Evolutionary conservation across 2,113 vertebrate genomes (phyloP), one percentile per base, ranked within the genome.

Genomic region (Stercorarius parasiticus): DNA sequence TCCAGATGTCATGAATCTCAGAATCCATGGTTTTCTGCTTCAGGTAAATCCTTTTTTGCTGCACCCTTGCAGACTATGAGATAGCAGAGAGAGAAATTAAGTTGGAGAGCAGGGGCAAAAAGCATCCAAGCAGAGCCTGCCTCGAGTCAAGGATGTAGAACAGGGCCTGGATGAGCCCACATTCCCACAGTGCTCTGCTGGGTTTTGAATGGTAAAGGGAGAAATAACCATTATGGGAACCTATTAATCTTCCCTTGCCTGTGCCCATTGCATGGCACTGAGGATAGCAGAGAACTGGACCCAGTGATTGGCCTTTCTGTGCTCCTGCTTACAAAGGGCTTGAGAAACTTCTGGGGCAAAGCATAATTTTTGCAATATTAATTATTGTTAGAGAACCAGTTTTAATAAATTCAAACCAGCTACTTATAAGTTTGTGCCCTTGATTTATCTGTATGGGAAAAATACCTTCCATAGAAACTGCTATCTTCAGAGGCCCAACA

Each of bases 151-250:
- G 49, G 47, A 5, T 15, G 20, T 49, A 10, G 61, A 64, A 2
- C n/a, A 12, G 82, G 18, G 45, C n/a, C 45, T 26, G 42, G 30
- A 38, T 0, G 6, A 25, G 25, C 62, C 47, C 29, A 6, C 25
- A 1, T 12, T 32, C 21, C 23, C 47, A 10, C 21, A 45, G 56
- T 0, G 8, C 25, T 34, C 22, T 34, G 50, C 79, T 95, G 70
- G 23, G 0, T 5, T 34, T 40, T 29, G n/a, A 30, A 18, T 0
- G 2, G 5, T 3, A 19, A 55, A 49, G 40, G 23, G 29, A 56
- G 18, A 73, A 70, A 81, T 27, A 43, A 49, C 52, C 6, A 2
- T 22, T 32, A 5, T 4, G 23, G 69, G 36, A 78, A 3, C 17
- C 8, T 23, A 0, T 11, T 71, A 42, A 15, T 29, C 49, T 69